Base-by-base conservation (phyloP, 2,113 vertebrate genomes). In the Paramisgurnus dabryanus region DNA sequence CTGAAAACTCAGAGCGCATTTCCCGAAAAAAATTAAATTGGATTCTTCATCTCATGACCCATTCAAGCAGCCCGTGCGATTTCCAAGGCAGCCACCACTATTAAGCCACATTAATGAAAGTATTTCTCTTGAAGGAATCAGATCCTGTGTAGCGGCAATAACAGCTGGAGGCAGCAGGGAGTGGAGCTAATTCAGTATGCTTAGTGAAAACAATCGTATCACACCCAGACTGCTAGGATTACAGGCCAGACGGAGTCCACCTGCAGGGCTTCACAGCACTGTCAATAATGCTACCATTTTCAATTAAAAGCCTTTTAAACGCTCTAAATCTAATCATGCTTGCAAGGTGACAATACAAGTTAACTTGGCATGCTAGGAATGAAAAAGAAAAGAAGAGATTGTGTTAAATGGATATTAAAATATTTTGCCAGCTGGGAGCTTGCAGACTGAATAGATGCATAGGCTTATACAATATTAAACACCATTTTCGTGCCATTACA, bases 201-300 rank as follows among this genome's bases (percentile, higher is more conserved):
- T 80, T 49, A 74, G 55, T 80, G 77, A 77, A 84, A 80, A 84
- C 82, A 85, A 80, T 82, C 68, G 76, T 85, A 85, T 85, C 65
- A 76, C 58, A 1, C 58, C 17, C 64, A 41, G 47, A 67, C 81
- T 75, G 83, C 80, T 66, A 79, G 81, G 65, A 83, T 85, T 82
- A 85, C 67, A 50, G 70, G 47, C 43, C 60, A 67, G 78, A 84
- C 55, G 9, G 22, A 67, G 61, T 76, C 76, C 83, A 83, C 83
- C 80, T 84, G 65, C 45, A 73, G 79, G 73, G 85, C 68, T 39
- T 74, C 64, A 61, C 17, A 43, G 41, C 76, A 17, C 57, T 39
- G 65, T 66, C 72, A 80, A 83, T 79, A 82, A 64, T 69, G 27
- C 57, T 22, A 80, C 22, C 57, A 12, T 12, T 78, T 83, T 82